These are phyloP conservation scores for Frankliniella fusca DNA, from an alignment of 2,888 invertebrate genomes.

Conservation along the genomic window DNA sequence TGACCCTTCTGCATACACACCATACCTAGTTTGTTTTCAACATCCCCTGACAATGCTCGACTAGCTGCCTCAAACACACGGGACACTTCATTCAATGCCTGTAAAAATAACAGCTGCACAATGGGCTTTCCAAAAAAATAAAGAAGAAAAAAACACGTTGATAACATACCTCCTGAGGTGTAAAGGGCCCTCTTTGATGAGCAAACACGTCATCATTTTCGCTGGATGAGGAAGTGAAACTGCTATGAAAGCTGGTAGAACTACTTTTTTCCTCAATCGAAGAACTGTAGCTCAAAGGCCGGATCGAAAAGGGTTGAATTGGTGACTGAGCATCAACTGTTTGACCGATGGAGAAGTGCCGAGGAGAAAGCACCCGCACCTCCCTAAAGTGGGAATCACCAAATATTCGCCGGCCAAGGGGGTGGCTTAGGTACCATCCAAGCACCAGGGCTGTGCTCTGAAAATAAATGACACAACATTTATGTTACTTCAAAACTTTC, in stretches of 20 bases:
- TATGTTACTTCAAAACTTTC: not conserved
- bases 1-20: constrained; percentile 57
- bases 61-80: constrained; percentile 45
- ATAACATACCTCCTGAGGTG: constrained; percentile 15
- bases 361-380: not conserved
- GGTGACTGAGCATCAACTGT: constrained; percentile 1
- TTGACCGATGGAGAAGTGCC: not conserved
- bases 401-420: constrained; percentile 46
- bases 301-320: not conserved
- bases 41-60: constrained; percentile 55
- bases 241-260: not conserved
- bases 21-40: constrained; percentile 58
- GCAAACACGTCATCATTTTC: not conserved
- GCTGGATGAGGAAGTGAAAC: not conserved
- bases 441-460: constrained; percentile 60
- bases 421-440: constrained; percentile 61
- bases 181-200: constrained; percentile 6
- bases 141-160: not conserved
- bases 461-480: constrained; percentile 38
- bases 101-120: constrained; percentile 30
- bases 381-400: not conserved
- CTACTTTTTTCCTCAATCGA: not conserved
- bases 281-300: not conserved
- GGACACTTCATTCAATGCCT: constrained; percentile 42
- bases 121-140: constrained; percentile 28